Evolutionary conservation across 2,797 vertebrate species (phyloP).

Genomic region (Acanthopagrus latus): DNA sequence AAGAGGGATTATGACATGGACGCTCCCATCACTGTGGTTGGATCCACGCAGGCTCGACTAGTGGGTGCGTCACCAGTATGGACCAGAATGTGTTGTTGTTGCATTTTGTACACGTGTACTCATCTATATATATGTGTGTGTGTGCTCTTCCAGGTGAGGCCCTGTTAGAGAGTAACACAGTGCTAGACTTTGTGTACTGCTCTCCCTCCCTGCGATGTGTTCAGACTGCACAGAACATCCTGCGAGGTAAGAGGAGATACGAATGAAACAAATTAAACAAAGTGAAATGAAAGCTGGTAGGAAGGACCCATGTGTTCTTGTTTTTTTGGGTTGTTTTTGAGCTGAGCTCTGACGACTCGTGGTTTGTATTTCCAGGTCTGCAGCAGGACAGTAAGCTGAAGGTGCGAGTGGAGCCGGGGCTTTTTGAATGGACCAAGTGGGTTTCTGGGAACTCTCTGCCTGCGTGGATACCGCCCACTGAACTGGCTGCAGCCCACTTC

Average conservation of each 20-base stretch:
- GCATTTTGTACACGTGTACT: background rate
- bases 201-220: slow-evolving; percentile 95
- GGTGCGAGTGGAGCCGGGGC: slow-evolving; percentile 92
- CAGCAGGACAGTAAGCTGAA: slow-evolving; percentile 93
- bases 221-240: slow-evolving; percentile 95
- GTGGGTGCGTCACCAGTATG: slow-evolving; percentile 83
- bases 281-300: background rate
- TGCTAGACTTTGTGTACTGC: slow-evolving; percentile 92
- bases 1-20: slow-evolving; percentile 95
- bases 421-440: slow-evolving; percentile 99
- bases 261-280: background rate
- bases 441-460: slow-evolving; percentile 91
- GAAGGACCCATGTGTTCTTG: no score
- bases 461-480: slow-evolving; percentile 90
- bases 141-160: slow-evolving; percentile 88
- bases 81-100: background rate
- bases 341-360: background rate
- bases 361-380: slow-evolving; percentile 84
- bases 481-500: slow-evolving; percentile 92
- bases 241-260: slow-evolving; percentile 87
- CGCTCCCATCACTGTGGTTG: slow-evolving; percentile 94
- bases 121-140: background rate
- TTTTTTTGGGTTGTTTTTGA: no score
- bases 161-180: slow-evolving; percentile 91
- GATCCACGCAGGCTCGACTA: slow-evolving; percentile 92